Conservation (phyloP, 2,888 invertebrate species). For the Selenia dentaria region DNA sequence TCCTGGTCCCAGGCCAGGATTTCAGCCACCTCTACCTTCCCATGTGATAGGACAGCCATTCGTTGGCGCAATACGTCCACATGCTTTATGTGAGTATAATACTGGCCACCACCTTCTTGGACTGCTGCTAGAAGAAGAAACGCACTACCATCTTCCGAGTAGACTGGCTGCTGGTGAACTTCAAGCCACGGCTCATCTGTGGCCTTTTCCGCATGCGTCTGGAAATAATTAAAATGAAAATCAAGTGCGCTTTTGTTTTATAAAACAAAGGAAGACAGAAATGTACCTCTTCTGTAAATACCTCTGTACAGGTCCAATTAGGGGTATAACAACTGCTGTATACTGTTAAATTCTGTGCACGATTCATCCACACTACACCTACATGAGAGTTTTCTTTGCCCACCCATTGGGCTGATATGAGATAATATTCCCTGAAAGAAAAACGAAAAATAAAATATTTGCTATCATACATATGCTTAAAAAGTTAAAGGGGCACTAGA, state of each 20-base stretch:
- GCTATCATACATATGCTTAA: no score
- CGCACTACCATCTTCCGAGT: slow-evolving; percentile 93
- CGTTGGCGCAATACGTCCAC: slow-evolving; percentile 92
- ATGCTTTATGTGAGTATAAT: slow-evolving; percentile 95
- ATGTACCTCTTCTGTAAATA: slow-evolving; percentile 51
- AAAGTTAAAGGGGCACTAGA: no score
- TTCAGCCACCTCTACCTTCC: slow-evolving; percentile 92
- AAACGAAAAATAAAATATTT: background rate
- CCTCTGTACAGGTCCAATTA: slow-evolving; percentile 94
- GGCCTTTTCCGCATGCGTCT: slow-evolving; percentile 93
- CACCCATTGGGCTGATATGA: slow-evolving; percentile 96
- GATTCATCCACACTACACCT: slow-evolving; percentile 96
- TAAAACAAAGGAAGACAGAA: slow-evolving; percentile 6
- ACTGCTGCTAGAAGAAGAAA: slow-evolving; percentile 93
- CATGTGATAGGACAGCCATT: slow-evolving; percentile 94
- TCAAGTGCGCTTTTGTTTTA: slow-evolving; percentile 13
- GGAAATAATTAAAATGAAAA: slow-evolving; percentile 33
- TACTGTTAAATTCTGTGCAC: slow-evolving; percentile 95
- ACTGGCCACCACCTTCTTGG: slow-evolving; percentile 93
- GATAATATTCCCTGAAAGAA: slow-evolving; percentile 92
- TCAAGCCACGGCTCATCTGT: slow-evolving; percentile 94
- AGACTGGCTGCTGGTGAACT: slow-evolving; percentile 92
- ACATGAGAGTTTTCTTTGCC: slow-evolving; percentile 91
- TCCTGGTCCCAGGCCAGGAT: slow-evolving; percentile 94
- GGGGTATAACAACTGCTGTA: slow-evolving; percentile 93